Conservation (phyloP, 2,113 vertebrate species). For the Neodon shergylaensis region DNA sequence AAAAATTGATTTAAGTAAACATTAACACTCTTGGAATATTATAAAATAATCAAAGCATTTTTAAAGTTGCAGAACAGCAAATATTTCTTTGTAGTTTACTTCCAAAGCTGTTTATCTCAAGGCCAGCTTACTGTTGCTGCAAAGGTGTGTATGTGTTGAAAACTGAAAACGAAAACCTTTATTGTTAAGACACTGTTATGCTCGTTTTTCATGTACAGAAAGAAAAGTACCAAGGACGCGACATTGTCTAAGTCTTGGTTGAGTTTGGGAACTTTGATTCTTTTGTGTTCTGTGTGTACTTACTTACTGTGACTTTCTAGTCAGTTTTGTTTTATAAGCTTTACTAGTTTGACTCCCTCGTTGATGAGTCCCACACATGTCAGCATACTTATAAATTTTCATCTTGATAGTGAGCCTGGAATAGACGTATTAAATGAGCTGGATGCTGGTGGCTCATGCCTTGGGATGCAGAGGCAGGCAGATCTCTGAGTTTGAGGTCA, state of each 20-base stretch:
- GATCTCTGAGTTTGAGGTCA: too few relatives aligned
- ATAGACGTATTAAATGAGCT: not conserved
- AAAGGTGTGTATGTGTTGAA: conserved; percentile 19
- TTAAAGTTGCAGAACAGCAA: conserved; percentile 29
- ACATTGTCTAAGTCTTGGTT: conserved; percentile 14
- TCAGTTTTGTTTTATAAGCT: conserved; percentile 10
- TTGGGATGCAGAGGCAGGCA: too few relatives aligned
- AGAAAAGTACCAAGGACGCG: not conserved
- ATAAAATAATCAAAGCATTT: conserved; percentile 12
- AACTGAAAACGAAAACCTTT: not conserved
- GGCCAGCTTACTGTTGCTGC: not conserved
- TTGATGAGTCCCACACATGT: not conserved
- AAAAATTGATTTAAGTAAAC: not conserved
- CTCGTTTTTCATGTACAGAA: not conserved
- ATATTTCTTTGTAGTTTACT: conserved; percentile 32
- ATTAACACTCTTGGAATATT: not conserved
- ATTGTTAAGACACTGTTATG: not conserved
- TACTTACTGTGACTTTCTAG: not conserved
- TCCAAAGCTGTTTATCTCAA: conserved; percentile 12
- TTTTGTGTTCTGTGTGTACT: not conserved
- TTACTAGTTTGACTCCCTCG: conserved; percentile 18
- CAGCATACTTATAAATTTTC: not conserved
- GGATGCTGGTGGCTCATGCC: too few relatives aligned
- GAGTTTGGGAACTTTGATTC: not conserved
- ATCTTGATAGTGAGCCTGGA: conserved; percentile 10